Evolutionary conservation across 2,797 vertebrate genomes (phyloP).

Genomic region (Tympanoctomys barrerae): DNA sequence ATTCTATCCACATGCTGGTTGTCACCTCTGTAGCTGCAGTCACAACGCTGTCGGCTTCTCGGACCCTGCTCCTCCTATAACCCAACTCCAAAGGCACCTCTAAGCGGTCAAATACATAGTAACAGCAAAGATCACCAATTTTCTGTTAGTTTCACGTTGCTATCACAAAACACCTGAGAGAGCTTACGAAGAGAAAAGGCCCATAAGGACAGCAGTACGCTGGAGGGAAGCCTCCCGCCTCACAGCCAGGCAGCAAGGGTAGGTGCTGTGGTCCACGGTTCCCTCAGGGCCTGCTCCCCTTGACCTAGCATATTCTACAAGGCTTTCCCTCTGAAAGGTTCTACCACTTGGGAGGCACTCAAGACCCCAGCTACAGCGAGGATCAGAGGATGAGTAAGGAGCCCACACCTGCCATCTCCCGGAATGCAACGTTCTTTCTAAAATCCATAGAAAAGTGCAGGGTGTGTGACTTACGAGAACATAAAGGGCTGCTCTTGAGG

Average conservation of each 20-base stretch:
- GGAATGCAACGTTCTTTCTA: neutral
- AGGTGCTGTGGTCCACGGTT: neutral
- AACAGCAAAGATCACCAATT: neutral
- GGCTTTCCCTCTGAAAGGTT: neutral
- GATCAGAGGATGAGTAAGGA: neutral
- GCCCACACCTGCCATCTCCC: neutral
- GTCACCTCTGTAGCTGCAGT: neutral
- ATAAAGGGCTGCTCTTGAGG: neutral
- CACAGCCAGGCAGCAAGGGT: neutral
- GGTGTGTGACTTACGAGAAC: neutral
- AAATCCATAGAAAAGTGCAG: neutral
- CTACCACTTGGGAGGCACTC: neutral
- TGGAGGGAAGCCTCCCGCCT: neutral
- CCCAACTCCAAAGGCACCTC: neutral
- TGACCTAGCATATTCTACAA: neutral
- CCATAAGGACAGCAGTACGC: neutral
- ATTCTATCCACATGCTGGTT: neutral
- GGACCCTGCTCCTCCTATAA: neutral
- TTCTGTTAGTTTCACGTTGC: neutral
- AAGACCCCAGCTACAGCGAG: neutral
- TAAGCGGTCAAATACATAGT: neutral
- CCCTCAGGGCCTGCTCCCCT: neutral
- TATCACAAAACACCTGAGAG: neutral
- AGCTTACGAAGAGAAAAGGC: neutral
- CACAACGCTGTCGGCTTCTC: neutral